Conservation (phyloP, 2,797 vertebrate species). For the Ctenochaetus hawaiiensis region DNA sequence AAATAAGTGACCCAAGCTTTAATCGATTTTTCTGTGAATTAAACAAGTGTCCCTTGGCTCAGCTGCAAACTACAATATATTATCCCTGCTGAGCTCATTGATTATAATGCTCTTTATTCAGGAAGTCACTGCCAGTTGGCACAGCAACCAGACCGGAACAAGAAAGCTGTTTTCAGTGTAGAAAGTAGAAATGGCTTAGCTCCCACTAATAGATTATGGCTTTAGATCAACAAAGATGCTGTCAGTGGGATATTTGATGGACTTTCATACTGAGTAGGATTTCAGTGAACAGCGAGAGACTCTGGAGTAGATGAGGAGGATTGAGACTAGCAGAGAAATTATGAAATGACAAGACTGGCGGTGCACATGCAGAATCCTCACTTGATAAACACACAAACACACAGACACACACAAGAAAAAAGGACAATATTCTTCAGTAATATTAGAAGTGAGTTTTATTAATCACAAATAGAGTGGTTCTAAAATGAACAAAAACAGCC, state of each 20-base stretch:
- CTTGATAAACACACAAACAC: neutral
- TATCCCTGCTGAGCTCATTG: constrained; percentile 55
- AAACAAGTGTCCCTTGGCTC: constrained; percentile 44
- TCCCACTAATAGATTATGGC: constrained; percentile 63
- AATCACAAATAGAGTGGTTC: constrained; percentile 84
- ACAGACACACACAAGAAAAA: neutral
- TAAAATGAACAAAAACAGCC: constrained; percentile 76
- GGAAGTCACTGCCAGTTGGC: constrained; percentile 64
- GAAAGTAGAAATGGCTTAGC: constrained; percentile 62
- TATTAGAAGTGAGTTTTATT: constrained; percentile 88
- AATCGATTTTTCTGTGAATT: constrained; percentile 43
- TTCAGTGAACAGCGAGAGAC: constrained; percentile 29
- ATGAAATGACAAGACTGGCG: constrained; percentile 9
- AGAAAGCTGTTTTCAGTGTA: constrained; percentile 54
- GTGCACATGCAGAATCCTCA: neutral
- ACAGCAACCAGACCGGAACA: constrained; percentile 43
- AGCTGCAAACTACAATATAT: constrained; percentile 43
- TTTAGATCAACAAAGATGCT: constrained; percentile 63
- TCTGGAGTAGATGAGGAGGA: constrained; percentile 12
- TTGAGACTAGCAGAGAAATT: constrained; percentile 26
- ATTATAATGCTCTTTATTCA: constrained; percentile 60
- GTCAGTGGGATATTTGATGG: constrained; percentile 58
- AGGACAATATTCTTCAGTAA: constrained; percentile 33
- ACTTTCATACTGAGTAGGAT: constrained; percentile 50
- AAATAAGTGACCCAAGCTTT: neutral